phyloP scores from a whole-genome alignment of 1,140 invertebrate genomes.

The Cecropterus lyciades region DNA sequence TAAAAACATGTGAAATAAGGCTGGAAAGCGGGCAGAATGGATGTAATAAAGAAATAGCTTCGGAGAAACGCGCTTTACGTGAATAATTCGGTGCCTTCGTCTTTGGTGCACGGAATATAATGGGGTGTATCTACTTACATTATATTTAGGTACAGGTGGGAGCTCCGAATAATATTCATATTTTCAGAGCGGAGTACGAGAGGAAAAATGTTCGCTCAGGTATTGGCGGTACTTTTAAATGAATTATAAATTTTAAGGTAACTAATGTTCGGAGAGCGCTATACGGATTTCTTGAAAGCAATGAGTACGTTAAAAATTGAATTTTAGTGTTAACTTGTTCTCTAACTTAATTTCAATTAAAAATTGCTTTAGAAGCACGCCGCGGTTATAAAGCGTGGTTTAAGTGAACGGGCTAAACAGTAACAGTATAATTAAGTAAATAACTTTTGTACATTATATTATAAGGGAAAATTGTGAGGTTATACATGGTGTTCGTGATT shows the following conservation, averaged over 20 bases:
- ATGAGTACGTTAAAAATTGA: slow-evolving; percentile 3
- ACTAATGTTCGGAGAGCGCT: slow-evolving; percentile 10
- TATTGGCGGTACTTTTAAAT: slow-evolving; percentile 18
- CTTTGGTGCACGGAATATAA: slow-evolving; percentile 44
- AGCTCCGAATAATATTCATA: slow-evolving; percentile 45
- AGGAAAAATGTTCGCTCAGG: slow-evolving; percentile 10
- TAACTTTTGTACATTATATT: slow-evolving; percentile 2
- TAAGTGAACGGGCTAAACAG: neutral
- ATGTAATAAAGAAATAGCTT: slow-evolving; percentile 71
- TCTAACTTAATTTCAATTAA: slow-evolving; percentile 11
- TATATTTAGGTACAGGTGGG: slow-evolving; percentile 30
- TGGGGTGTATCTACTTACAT: slow-evolving; percentile 18
- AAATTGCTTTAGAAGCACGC: slow-evolving; percentile 1
- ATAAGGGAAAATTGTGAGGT: slow-evolving; percentile 15
- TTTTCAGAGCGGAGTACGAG: slow-evolving; percentile 23
- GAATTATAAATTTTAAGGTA: slow-evolving; percentile 24
- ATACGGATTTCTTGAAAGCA: neutral
- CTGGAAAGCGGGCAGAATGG: slow-evolving; percentile 55
- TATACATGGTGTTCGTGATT: slow-evolving; percentile 17
- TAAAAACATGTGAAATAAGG: slow-evolving; percentile 66
- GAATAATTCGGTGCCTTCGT: slow-evolving; percentile 62
- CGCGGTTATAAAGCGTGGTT: neutral
- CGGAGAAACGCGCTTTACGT: slow-evolving; percentile 56
- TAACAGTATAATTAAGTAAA: slow-evolving; percentile 13
- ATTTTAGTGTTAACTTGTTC: neutral